A percentile compares a stretch with the other conserved stretches of the same genome.
Conservation (phyloP, 2,888 invertebrate species). For the Nasonovia ribisnigri region DNA sequence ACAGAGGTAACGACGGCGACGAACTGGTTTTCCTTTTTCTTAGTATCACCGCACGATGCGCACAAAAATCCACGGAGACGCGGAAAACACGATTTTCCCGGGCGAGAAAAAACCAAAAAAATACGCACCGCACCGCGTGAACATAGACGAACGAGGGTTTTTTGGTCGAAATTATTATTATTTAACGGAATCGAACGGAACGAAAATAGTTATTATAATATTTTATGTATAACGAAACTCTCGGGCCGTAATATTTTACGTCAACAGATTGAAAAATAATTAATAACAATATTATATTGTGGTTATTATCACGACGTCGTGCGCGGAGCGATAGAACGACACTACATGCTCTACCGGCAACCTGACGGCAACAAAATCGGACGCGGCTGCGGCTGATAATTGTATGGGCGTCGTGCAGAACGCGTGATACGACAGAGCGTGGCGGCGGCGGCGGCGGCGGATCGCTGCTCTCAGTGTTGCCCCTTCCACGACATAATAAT, state of each 20-base stretch:
- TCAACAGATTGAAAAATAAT: background rate
- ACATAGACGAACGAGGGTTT: background rate
- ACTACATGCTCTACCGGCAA: constrained; percentile 62
- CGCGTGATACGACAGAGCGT: constrained; percentile 40
- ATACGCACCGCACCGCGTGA: background rate
- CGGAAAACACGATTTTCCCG: background rate
- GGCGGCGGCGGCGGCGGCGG: background rate
- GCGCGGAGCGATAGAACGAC: constrained; percentile 22
- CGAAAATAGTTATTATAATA: background rate
- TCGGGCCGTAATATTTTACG: background rate
- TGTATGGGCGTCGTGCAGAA: constrained; percentile 50
- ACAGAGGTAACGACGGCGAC: background rate
- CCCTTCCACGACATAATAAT: constrained; percentile 39
- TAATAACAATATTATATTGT: background rate
- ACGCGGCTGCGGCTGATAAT: constrained; percentile 31
- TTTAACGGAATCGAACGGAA: background rate
- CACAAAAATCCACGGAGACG: background rate
- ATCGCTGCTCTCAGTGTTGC: constrained; percentile 42
- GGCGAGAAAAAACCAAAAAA: background rate
- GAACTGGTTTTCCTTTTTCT: background rate
- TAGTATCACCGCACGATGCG: background rate
- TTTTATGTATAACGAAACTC: background rate
- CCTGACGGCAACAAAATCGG: constrained; percentile 60
- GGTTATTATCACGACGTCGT: constrained; percentile 30
- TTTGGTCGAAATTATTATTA: background rate